Percentiles rank a stretch among this genome's conserved stretches.
Conservation (phyloP, 1,140 invertebrate genomes). For the Galendromus occidentalis region DNA sequence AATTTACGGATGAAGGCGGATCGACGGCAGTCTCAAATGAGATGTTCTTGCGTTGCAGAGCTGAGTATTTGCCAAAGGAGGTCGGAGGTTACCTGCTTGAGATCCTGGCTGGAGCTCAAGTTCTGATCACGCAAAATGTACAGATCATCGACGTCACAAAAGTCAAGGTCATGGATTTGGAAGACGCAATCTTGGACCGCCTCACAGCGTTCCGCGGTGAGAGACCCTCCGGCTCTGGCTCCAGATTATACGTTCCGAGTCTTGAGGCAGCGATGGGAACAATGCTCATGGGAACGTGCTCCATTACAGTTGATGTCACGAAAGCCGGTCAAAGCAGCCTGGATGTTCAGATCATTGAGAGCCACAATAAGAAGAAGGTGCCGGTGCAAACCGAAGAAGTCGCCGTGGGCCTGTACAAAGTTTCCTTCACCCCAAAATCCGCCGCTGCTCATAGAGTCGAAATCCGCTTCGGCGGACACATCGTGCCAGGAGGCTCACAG, state of each 20-base stretch:
- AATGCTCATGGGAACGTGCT: too few species aligned
- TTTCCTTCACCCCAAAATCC: constrained; percentile 60
- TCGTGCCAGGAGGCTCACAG: constrained; percentile 21
- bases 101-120: constrained; percentile 30
- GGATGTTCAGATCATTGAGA: constrained; percentile 50
- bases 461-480: constrained; percentile 48
- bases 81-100: constrained; percentile 41
- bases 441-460: constrained; percentile 59
- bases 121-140: constrained; percentile 27
- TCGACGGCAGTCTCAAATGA: too few species aligned
- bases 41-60: constrained; percentile 13
- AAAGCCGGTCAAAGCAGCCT: constrained; percentile 59
- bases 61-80: constrained; percentile 28
- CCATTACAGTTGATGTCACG: constrained; percentile 40
- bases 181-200: constrained; percentile 56
- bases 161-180: constrained; percentile 52
- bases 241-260: not conserved
- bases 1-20: too few species aligned
- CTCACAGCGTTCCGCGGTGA: constrained; percentile 52
- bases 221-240: constrained; percentile 15
- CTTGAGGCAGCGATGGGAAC: too few species aligned
- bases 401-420: constrained; percentile 33
- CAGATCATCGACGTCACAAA: constrained; percentile 65
- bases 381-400: constrained; percentile 44
- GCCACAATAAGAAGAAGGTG: constrained; percentile 49